Conservation (phyloP, 2,113 vertebrate species). For the Tonatia bakeri region DNA sequence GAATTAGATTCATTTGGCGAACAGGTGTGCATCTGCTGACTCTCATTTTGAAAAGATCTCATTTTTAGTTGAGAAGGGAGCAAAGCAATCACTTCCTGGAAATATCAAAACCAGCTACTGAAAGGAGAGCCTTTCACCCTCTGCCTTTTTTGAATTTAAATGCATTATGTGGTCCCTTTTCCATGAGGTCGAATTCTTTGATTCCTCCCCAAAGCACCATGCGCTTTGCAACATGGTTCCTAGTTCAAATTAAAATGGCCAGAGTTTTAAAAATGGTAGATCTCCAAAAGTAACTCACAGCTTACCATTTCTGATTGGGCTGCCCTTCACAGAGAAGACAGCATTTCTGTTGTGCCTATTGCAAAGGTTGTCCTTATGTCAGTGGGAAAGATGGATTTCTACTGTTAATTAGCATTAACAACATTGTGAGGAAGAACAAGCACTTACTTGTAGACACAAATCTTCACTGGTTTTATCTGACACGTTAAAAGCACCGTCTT, state of each 20-base stretch:
- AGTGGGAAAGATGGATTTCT: neutral
- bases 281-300: neutral
- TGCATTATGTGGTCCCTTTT: neutral
- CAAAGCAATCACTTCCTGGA: neutral
- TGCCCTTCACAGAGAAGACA: neutral
- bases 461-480: constrained; percentile 84
- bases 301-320: neutral
- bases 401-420: neutral
- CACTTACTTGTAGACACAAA: constrained; percentile 85
- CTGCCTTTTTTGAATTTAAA: neutral
- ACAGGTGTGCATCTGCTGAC: neutral
- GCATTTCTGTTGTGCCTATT: neutral
- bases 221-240: neutral
- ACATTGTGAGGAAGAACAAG: neutral
- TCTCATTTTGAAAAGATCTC: neutral
- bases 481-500: constrained; percentile 78
- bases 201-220: neutral
- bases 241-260: neutral
- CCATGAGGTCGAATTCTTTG: neutral
- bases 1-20: neutral
- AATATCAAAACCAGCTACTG: neutral
- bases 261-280: neutral
- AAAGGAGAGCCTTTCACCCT: neutral
- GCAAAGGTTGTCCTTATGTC: neutral
- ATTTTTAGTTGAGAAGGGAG: neutral